Percentiles rank a stretch among this genome's conserved stretches.
These are phyloP conservation scores for Bufo bufo DNA, from an alignment of 2,113 vertebrate genomes.

Conservation along the genomic window DNA sequence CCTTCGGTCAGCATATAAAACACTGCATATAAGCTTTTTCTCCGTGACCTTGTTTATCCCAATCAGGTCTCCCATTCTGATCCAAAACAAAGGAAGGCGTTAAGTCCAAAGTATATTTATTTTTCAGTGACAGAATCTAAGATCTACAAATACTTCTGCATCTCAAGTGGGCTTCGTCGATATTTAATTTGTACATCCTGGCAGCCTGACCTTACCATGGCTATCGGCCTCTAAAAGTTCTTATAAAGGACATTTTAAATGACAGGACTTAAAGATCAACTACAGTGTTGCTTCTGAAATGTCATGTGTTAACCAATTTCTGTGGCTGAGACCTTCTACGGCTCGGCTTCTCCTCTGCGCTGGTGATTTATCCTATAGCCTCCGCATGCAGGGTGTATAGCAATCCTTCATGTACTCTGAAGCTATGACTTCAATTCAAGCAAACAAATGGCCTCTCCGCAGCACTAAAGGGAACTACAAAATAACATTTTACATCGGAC, in stretches of 20 bases:
- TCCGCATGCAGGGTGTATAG: neutral
- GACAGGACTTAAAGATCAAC: conserved; percentile 53
- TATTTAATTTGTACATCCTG: conserved; percentile 55
- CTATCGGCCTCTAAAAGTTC: conserved; percentile 35
- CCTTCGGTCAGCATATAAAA: neutral
- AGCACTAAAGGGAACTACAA: neutral
- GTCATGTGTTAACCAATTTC: conserved; percentile 51
- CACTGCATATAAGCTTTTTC: neutral
- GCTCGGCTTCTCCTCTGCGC: neutral
- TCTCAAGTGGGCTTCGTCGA: conserved; percentile 42
- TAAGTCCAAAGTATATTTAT: conserved; percentile 40
- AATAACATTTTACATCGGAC: neutral
- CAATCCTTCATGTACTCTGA: neutral
- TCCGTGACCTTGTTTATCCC: neutral
- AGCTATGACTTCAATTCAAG: neutral
- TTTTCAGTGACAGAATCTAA: conserved; percentile 42
- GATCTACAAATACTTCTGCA: conserved; percentile 40
- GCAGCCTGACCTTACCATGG: conserved; percentile 50
- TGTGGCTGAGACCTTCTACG: conserved; percentile 11
- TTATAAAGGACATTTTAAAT: conserved; percentile 55
- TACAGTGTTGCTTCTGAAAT: conserved; percentile 48
- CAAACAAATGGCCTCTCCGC: neutral
- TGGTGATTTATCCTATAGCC: conserved; percentile 25
- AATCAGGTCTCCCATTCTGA: neutral
- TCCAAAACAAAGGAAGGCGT: conserved; percentile 16